phyloP scores from a whole-genome alignment of 2,888 invertebrate species.

The Phytoseiulus persimilis region DNA sequence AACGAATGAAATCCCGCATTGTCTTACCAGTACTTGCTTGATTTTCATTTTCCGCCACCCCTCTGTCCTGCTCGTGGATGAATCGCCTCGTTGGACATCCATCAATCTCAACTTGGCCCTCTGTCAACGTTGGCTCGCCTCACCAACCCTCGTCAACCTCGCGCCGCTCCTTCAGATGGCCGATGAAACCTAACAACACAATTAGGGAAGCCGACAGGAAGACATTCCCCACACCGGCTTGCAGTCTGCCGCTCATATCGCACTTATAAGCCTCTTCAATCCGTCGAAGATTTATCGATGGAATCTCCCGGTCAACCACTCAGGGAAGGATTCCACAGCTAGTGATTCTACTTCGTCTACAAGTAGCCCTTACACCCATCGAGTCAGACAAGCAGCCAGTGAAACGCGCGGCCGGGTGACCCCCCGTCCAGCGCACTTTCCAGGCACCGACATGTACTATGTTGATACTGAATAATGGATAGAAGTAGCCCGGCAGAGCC shows the following conservation, averaged over 20 bases:
- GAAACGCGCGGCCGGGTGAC: not conserved
- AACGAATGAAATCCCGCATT: no score
- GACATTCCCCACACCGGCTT: not conserved
- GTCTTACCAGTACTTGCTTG: no score
- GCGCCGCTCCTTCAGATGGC: not conserved
- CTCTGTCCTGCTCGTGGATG: not conserved
- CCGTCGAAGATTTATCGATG: not conserved
- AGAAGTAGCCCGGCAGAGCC: not conserved
- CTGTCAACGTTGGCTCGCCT: not conserved
- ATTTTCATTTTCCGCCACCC: not conserved
- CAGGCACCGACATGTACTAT: not conserved
- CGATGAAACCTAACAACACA: not conserved
- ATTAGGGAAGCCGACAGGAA: not conserved
- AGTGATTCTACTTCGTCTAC: not conserved
- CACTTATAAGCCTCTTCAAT: conserved; percentile 5
- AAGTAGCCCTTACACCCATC: not conserved
- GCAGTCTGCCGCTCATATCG: not conserved
- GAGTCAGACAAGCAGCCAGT: not conserved
- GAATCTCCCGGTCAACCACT: not conserved
- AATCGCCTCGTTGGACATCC: not conserved
- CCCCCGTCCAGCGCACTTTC: not conserved
- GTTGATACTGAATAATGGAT: not conserved
- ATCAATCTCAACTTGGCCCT: not conserved
- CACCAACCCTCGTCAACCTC: not conserved
- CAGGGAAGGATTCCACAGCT: not conserved